Percentiles rank a stretch among this genome's conserved stretches.
Conservation (phyloP, 2,888 invertebrate genomes). For the Steinernema carpocapsae region DNA sequence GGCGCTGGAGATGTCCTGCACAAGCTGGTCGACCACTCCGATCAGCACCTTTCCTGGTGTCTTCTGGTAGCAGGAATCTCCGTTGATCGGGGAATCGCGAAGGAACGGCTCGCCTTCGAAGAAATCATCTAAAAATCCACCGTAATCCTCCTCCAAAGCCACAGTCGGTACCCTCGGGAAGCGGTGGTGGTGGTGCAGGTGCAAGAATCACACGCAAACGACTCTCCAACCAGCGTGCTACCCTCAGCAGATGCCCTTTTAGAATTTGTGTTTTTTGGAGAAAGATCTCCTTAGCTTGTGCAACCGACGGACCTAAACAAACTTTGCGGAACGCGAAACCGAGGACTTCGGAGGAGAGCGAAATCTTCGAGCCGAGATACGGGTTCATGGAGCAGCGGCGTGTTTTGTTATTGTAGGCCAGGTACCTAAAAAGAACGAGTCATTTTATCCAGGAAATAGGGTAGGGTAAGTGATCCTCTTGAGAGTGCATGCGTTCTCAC, state of each 20-base stretch:
- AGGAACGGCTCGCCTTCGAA: slow-evolving; percentile 23
- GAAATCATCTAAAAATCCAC: slow-evolving; percentile 5
- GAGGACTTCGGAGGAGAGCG: slow-evolving; percentile 22
- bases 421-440: background rate
- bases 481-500: too few species aligned
- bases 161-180: background rate
- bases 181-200: background rate
- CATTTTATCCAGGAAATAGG: background rate
- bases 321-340: slow-evolving; percentile 27
- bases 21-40: slow-evolving; percentile 58
- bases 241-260: slow-evolving; percentile 30
- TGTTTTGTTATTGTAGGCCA: slow-evolving; percentile 14
- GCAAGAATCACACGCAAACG: slow-evolving; percentile 25
- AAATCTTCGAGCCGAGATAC: background rate
- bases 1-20: slow-evolving; percentile 49
- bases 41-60: slow-evolving; percentile 48
- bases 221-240: slow-evolving; percentile 30
- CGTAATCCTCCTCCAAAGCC: background rate
- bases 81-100: background rate
- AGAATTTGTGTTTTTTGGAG: slow-evolving; percentile 23
- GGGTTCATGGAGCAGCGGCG: slow-evolving; percentile 5
- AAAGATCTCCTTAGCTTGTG: slow-evolving; percentile 9
- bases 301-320: slow-evolving; percentile 30
- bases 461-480: too few species aligned
- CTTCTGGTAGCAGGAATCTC: slow-evolving; percentile 28